Conservation (phyloP, 23 tunicate species). For the Styela plicata region DNA sequence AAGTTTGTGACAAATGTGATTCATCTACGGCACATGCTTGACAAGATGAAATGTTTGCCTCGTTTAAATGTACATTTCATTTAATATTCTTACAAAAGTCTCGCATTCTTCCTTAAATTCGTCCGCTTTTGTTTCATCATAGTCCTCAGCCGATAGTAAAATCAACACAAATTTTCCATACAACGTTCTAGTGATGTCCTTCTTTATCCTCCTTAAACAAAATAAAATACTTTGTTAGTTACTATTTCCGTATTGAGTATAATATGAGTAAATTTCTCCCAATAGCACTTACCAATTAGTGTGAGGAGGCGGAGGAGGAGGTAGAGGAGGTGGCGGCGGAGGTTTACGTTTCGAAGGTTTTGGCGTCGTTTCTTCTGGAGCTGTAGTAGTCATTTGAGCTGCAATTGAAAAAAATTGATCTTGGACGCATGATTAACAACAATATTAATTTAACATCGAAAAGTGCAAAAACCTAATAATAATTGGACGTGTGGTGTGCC, state of each 20-base stretch:
- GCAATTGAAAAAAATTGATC: too few relatives aligned
- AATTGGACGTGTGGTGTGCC: too few relatives aligned
- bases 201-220: background rate
- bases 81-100: background rate
- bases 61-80: too few relatives aligned
- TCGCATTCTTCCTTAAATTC: background rate
- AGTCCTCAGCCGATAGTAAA: background rate
- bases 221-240: too few relatives aligned
- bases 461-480: too few relatives aligned
- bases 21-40: too few relatives aligned
- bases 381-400: too few relatives aligned
- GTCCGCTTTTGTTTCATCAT: background rate
- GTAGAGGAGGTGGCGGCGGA: constrained; percentile 42
- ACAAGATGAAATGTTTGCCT: too few relatives aligned
- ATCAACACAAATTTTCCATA: constrained; percentile 12
- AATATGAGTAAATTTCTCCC: background rate
- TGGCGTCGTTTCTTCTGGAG: background rate
- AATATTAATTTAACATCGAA: too few relatives aligned
- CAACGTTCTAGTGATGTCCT: background rate
- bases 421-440: too few relatives aligned
- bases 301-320: constrained; percentile 32
- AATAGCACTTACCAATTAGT: background rate
- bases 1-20: too few relatives aligned
- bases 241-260: background rate
- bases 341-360: constrained; percentile 33